Evolutionary conservation across 2,797 vertebrate genomes (phyloP).

Genomic region (Vespertilio murinus): DNA sequence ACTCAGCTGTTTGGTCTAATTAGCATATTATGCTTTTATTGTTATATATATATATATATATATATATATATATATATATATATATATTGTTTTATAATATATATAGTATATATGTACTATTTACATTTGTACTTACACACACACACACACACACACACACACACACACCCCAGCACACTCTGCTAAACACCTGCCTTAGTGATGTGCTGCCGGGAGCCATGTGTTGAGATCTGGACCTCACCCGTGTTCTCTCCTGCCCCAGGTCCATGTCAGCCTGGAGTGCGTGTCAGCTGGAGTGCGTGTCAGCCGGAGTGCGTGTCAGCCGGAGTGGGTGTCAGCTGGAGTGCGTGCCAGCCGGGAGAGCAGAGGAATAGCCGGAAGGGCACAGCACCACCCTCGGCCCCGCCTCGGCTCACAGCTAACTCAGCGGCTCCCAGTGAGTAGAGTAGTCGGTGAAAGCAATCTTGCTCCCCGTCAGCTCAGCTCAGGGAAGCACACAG

Average conservation of each 20-base stretch:
- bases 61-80: too few relatives aligned
- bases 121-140: background rate
- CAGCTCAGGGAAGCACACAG: too few relatives aligned
- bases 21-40: too few relatives aligned
- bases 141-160: too few relatives aligned
- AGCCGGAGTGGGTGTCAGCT: too few relatives aligned
- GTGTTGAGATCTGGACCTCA: background rate
- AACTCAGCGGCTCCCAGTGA: background rate
- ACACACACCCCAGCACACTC: background rate
- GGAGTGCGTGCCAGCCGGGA: background rate
- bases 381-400: background rate
- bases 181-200: background rate
- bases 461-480: too few relatives aligned
- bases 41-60: too few relatives aligned
- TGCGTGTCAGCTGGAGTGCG: too few relatives aligned
- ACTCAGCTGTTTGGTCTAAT: too few relatives aligned
- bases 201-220: background rate
- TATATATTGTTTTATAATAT: background rate
- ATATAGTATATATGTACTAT: background rate
- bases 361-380: background rate
- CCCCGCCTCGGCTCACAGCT: background rate
- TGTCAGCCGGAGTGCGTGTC: too few relatives aligned
- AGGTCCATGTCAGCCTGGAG: too few relatives aligned
- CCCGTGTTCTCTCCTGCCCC: background rate
- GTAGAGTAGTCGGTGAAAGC: background rate